phyloP scores from a whole-genome alignment of 2,888 invertebrate genomes.

The Plagodis dolabraria region DNA sequence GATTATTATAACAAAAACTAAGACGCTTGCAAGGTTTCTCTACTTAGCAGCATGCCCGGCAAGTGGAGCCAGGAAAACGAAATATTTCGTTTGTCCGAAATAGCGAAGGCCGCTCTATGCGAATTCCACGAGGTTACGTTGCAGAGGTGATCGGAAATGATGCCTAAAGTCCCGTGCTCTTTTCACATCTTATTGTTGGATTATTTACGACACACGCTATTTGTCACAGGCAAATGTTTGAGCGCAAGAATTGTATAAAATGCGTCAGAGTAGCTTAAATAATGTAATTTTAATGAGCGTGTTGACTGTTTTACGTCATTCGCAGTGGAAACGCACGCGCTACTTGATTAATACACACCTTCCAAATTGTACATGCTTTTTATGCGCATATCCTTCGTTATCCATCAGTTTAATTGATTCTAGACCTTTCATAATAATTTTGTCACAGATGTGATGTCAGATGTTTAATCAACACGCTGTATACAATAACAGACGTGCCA shows the following conservation, averaged over 20 bases:
- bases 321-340: conserved; percentile 8
- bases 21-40: conserved; percentile 61
- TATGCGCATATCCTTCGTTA: conserved; percentile 25
- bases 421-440: conserved; percentile 14
- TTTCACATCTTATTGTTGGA: conserved; percentile 9
- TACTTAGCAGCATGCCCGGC: conserved; percentile 5
- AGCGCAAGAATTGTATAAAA: conserved; percentile 10
- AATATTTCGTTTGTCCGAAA: conserved; percentile 6
- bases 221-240: conserved; percentile 10
- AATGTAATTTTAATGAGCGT: conserved; percentile 15
- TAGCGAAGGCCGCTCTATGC: conserved; percentile 14
- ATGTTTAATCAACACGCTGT: too few relatives aligned
- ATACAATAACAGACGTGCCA: too few relatives aligned
- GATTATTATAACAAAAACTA: conserved; percentile 70
- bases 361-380: conserved; percentile 15
- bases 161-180: conserved; percentile 14
- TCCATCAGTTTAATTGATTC: conserved; percentile 27
- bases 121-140: conserved; percentile 22
- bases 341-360: background rate
- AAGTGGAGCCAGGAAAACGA: conserved; percentile 2
- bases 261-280: conserved; percentile 23
- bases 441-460: too few relatives aligned
- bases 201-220: conserved; percentile 11
- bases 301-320: conserved; percentile 13
- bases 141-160: conserved; percentile 11